phyloP scores from a whole-genome alignment of 1,140 invertebrate genomes.

The Pseudomyrmex pallidus region DNA sequence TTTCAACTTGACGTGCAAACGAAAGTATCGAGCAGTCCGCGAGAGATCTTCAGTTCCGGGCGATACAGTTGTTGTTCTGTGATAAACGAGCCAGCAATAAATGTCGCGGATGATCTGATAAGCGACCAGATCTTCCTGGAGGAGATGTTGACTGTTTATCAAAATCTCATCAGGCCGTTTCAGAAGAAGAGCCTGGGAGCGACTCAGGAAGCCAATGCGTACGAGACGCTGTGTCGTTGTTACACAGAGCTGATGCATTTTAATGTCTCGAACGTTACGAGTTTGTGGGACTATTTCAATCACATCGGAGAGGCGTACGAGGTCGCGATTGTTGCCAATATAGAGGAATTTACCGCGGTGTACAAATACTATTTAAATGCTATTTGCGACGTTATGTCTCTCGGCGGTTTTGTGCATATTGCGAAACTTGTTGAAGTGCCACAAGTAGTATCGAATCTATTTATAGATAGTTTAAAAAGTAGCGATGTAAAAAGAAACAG shows the following conservation, averaged over 20 bases:
- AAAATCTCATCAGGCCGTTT: conserved; percentile 87
- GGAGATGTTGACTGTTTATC: conserved; percentile 88
- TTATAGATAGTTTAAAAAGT: conserved; percentile 86
- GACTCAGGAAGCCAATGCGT: conserved; percentile 86
- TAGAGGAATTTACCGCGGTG: conserved; percentile 90
- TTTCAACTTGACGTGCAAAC: conserved; percentile 79
- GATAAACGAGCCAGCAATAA: conserved; percentile 77
- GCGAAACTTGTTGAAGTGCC: conserved; percentile 87
- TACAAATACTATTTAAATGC: conserved; percentile 90
- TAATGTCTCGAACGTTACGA: conserved; percentile 88
- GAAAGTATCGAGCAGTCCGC: conserved; percentile 71
- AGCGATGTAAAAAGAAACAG: conserved; percentile 84
- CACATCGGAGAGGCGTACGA: conserved; percentile 87
- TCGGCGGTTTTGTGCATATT: conserved; percentile 90
- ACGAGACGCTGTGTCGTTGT: conserved; percentile 88
- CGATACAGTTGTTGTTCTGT: conserved; percentile 82
- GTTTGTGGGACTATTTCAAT: conserved; percentile 88
- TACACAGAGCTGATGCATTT: conserved; percentile 90
- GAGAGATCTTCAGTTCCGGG: conserved; percentile 81
- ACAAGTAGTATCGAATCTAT: conserved; percentile 86
- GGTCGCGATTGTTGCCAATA: conserved; percentile 89
- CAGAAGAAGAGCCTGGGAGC: conserved; percentile 86
- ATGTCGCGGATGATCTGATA: conserved; percentile 86
- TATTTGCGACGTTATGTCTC: conserved; percentile 91
- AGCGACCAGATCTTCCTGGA: conserved; percentile 90